Conservation (phyloP, 2,797 vertebrate genomes). For the Anguilla pacifica region DNA sequence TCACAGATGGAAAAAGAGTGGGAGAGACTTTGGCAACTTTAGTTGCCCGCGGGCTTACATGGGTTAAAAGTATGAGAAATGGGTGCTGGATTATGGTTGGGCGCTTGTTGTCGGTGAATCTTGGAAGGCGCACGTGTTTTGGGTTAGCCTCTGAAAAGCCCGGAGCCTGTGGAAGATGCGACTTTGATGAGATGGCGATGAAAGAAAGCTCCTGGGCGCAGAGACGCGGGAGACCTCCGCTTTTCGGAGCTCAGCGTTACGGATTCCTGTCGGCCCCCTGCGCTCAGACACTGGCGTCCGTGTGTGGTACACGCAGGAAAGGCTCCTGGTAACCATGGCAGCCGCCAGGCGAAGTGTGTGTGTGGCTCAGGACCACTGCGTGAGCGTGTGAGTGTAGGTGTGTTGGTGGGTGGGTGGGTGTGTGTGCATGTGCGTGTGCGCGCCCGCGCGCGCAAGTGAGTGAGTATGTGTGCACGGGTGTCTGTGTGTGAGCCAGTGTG, state of each 20-base stretch:
- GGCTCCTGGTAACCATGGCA: neutral
- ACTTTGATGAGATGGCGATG: neutral
- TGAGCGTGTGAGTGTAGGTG: neutral
- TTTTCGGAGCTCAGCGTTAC: neutral
- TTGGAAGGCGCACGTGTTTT: neutral
- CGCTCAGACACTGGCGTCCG: neutral
- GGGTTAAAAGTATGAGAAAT: neutral
- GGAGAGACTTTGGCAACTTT: too few species aligned
- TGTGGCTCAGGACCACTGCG: neutral
- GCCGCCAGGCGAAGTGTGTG: conserved; percentile 7
- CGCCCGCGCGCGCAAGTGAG: neutral
- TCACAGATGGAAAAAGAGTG: too few species aligned
- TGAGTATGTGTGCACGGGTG: neutral
- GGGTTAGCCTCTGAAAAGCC: neutral
- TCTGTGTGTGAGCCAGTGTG: too few species aligned
- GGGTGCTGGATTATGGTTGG: neutral
- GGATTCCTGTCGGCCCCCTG: neutral
- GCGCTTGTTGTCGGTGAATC: neutral
- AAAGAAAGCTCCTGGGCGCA: neutral
- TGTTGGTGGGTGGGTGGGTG: too few species aligned
- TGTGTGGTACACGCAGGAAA: neutral
- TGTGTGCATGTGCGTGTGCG: neutral
- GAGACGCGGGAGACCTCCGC: neutral
- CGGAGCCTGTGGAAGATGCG: neutral
- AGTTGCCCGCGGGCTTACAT: too few species aligned